phyloP scores from a whole-genome alignment of 30 jellyfish, hydroid and myxozoan species.

The Cassiopea xamachana region DNA sequence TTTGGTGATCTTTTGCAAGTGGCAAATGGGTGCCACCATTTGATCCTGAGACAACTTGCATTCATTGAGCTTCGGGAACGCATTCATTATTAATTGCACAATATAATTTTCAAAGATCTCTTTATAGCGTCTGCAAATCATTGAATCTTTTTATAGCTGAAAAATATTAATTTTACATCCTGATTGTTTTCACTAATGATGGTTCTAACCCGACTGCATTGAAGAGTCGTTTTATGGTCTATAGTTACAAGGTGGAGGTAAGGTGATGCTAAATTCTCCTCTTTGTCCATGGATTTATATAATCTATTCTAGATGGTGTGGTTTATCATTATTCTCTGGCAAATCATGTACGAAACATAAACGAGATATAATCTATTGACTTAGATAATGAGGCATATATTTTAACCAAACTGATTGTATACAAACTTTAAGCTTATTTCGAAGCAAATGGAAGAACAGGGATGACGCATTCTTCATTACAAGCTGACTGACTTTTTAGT shows the following conservation, averaged over 20 bases:
- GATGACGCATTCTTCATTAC: no score
- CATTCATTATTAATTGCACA: constrained; percentile 40
- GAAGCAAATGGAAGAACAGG: no score
- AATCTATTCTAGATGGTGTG: no score
- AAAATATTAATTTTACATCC: background rate
- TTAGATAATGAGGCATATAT: no score
- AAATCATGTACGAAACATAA: no score
- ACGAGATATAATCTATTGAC: no score
- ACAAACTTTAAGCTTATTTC: no score
- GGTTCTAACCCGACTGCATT: background rate
- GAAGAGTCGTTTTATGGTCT: background rate
- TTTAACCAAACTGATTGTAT: no score
- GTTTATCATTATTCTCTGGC: no score
- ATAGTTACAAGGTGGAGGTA: constrained; percentile 9
- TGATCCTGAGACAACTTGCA: constrained; percentile 1
- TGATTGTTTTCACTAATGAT: background rate
- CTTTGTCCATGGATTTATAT: background rate
- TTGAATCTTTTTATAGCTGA: background rate
- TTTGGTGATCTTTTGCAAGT: constrained; percentile 69
- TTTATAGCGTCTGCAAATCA: constrained; percentile 30
- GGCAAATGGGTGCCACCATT: constrained; percentile 78
- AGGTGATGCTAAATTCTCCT: background rate
- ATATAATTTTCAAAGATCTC: constrained; percentile 21
- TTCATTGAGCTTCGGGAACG: constrained; percentile 21
- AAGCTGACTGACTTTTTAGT: no score